Conservation (phyloP, 2,113 vertebrate species). For the Addax nasomaculatus region DNA sequence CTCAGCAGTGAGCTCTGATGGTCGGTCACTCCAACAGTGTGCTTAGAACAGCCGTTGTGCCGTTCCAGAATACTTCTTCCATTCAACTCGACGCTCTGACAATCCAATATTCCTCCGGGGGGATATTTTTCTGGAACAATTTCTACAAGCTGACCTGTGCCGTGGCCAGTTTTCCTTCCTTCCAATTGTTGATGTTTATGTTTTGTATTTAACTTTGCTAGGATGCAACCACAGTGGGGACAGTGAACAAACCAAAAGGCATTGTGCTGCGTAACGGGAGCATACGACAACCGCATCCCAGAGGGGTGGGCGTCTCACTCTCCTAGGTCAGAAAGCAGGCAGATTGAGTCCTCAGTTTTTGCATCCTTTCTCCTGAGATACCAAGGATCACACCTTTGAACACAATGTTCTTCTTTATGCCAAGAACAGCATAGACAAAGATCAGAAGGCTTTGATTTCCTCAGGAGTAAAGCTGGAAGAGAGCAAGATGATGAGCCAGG, state of each 20-base stretch:
- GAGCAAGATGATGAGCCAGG: neutral
- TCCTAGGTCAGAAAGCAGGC: neutral
- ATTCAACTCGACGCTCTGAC: neutral
- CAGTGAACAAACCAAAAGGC: neutral
- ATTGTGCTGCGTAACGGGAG: neutral
- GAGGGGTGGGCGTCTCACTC: too few species aligned
- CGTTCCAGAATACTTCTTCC: neutral
- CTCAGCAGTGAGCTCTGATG: neutral
- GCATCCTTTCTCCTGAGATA: neutral
- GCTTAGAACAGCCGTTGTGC: too few species aligned
- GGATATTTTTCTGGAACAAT: neutral
- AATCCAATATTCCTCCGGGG: neutral
- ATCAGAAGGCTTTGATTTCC: neutral
- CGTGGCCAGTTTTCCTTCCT: neutral
- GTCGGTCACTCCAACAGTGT: rapidly evolving
- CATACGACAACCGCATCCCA: rapidly evolving
- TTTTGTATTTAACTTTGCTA: neutral
- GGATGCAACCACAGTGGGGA: neutral
- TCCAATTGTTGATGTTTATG: neutral
- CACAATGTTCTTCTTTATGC: neutral
- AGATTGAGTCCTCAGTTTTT: neutral
- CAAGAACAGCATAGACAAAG: neutral
- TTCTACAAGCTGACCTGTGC: neutral
- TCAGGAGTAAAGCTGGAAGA: neutral
- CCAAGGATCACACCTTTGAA: neutral